A percentile compares a stretch with the other conserved stretches of the same genome.
Evolutionary conservation across 2,113 vertebrate genomes (phyloP).

Genomic region (Macheiramphus alcinus): DNA sequence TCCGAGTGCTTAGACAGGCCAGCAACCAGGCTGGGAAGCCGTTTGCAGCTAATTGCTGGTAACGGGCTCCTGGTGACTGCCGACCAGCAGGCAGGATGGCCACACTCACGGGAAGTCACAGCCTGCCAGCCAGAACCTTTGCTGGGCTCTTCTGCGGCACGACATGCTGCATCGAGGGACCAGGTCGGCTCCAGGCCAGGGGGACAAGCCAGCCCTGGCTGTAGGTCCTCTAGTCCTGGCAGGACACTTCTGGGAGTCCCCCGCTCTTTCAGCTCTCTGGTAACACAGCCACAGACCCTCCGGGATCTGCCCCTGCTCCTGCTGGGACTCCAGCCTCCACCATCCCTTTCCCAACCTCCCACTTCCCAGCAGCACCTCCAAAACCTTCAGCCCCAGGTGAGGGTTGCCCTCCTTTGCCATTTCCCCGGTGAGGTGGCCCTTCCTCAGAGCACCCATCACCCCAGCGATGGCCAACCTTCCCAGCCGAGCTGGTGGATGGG

Average conservation of each 20-base stretch:
- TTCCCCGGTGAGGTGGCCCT: neutral
- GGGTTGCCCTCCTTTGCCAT: neutral
- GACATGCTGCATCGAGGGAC: accelerated
- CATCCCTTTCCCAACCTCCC: neutral
- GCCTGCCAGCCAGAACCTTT: neutral
- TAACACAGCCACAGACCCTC: neutral
- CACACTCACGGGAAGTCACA: accelerated
- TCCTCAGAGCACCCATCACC: neutral
- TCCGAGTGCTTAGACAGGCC: neutral
- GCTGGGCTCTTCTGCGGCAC: neutral
- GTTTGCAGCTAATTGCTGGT: neutral
- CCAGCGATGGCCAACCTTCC: neutral
- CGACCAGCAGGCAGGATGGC: accelerated
- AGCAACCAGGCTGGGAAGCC: neutral
- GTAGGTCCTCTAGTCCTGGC: neutral
- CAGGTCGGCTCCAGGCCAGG: neutral
- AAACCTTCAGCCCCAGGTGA: neutral
- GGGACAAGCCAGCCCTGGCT: neutral
- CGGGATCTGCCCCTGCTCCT: neutral
- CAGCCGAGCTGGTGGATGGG: accelerated
- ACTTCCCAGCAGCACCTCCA: neutral
- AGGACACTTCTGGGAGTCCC: neutral
- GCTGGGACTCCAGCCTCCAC: neutral
- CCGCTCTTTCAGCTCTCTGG: neutral
- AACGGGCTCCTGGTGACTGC: neutral